Conservation (phyloP, 2,113 vertebrate genomes). For the Peromyscus polionotus region DNA sequence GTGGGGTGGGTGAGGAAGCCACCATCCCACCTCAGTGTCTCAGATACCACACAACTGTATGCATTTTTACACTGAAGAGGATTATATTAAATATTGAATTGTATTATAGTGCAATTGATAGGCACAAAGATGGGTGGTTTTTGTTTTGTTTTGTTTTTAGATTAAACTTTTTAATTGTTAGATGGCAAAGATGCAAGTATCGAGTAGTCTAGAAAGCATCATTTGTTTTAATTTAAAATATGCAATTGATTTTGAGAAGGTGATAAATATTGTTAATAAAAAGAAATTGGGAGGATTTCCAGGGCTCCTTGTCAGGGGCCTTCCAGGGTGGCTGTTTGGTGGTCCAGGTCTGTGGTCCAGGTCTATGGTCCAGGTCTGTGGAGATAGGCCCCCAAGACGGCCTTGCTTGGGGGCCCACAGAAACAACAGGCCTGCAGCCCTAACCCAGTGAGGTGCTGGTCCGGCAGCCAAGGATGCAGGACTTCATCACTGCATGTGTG, state of each 20-base stretch:
- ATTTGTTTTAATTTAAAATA: constrained; percentile 90
- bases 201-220: constrained; percentile 84
- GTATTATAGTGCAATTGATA: constrained; percentile 87
- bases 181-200: constrained; percentile 86
- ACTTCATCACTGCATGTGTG: rapidly evolving
- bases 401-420: neutral
- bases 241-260: constrained; percentile 88
- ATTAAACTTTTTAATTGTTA: constrained; percentile 80
- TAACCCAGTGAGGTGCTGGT: neutral
- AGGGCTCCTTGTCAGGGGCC: constrained; percentile 81
- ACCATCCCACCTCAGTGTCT: constrained; percentile 81
- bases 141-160: constrained; percentile 60
- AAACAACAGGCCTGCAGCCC: neutral
- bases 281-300: constrained; percentile 83
- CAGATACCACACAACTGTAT: constrained; percentile 80
- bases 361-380: neutral
- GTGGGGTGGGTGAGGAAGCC: constrained; percentile 49
- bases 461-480: neutral
- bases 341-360: constrained; percentile 72
- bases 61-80: constrained; percentile 85
- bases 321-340: constrained; percentile 73
- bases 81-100: constrained; percentile 89
- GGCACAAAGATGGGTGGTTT: constrained; percentile 84
- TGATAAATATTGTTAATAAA: constrained; percentile 89
- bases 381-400: neutral